Evolutionary conservation across 2,888 invertebrate genomes (phyloP).

Genomic region (Diploptera punctata): DNA sequence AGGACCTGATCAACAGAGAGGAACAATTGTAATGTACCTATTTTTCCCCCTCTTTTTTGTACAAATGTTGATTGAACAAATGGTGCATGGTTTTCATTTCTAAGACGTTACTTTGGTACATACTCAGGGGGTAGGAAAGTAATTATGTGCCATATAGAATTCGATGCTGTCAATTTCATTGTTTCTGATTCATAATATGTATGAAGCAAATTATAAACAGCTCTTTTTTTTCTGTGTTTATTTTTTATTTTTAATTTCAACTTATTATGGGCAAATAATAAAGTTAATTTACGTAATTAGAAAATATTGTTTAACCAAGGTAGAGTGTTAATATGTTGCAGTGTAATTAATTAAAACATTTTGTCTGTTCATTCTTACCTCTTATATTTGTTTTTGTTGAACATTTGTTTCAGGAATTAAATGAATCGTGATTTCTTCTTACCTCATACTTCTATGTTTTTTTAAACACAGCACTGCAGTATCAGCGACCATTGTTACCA

Average conservation of each 20-base stretch:
- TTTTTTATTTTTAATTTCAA: neutral
- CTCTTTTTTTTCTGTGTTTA: slow-evolving; percentile 8
- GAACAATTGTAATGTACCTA: neutral
- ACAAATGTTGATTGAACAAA: slow-evolving; percentile 6
- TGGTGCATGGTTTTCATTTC: neutral
- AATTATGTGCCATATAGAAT: slow-evolving; percentile 23
- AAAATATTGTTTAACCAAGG: no score
- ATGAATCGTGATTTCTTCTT: no score
- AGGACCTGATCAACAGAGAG: neutral
- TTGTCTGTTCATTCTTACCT: no score
- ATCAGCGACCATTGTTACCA: no score
- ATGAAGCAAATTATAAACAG: neutral
- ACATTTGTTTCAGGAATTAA: no score
- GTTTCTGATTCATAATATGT: neutral
- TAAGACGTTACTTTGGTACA: slow-evolving; percentile 21
- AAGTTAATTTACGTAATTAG: neutral
- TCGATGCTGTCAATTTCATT: slow-evolving; percentile 17
- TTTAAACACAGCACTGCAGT: no score
- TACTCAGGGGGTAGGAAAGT: slow-evolving; percentile 33
- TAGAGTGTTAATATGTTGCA: no score
- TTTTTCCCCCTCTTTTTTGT: slow-evolving; percentile 1
- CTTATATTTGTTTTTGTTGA: no score
- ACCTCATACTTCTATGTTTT: no score
- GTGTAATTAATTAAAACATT: no score
- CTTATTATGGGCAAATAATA: neutral